A percentile compares a stretch with the other conserved stretches of the same genome.
Conservation (phyloP, 2,797 vertebrate species). For the Tenualosa ilisha region DNA sequence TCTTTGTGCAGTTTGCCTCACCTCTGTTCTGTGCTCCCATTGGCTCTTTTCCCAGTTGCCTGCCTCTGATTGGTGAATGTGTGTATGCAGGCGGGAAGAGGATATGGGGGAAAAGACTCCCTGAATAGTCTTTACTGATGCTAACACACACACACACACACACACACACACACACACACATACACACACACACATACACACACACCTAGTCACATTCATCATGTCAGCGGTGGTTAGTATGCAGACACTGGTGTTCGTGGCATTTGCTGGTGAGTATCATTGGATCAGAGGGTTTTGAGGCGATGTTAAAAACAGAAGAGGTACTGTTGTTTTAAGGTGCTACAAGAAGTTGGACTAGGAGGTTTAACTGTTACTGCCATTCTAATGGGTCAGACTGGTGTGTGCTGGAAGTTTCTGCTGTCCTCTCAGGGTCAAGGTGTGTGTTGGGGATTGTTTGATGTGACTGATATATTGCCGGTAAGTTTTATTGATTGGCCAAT, state of each 20-base stretch:
- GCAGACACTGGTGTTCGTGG: not conserved
- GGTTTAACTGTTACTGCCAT: not conserved
- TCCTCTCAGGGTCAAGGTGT: no score
- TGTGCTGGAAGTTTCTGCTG: no score
- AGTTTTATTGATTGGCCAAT: no score
- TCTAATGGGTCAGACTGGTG: no score
- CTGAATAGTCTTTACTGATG: not conserved
- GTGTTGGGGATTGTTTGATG: not conserved
- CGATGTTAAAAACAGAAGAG: not conserved
- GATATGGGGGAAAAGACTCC: not conserved
- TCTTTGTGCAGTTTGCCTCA: not conserved
- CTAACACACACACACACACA: not conserved
- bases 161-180: not conserved
- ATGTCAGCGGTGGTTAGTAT: not conserved
- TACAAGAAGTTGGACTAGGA: not conserved
- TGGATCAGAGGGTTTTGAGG: not conserved
- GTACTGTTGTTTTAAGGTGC: not conserved
- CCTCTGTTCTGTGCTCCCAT: not conserved
- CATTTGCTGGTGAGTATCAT: not conserved
- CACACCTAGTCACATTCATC: constrained; percentile 7
- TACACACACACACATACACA: not conserved
- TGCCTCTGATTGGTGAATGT: not conserved
- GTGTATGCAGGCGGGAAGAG: not conserved
- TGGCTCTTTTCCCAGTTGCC: not conserved
- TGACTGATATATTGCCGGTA: not conserved